Evolutionary conservation across 2,797 vertebrate genomes (phyloP).

Genomic region (Harpagifer antarcticus): DNA sequence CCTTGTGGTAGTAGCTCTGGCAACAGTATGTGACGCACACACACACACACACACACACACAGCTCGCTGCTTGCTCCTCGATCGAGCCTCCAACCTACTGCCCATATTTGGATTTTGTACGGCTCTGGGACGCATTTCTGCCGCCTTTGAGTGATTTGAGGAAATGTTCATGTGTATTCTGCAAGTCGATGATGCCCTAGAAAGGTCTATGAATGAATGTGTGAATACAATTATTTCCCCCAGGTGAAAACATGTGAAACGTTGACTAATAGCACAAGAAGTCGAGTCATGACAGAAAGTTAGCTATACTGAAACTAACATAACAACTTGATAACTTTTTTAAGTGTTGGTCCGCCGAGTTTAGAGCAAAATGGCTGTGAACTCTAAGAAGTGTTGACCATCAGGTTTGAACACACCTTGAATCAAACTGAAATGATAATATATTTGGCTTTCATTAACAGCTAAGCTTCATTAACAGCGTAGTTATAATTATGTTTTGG

Average conservation of each 20-base stretch:
- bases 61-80: neutral
- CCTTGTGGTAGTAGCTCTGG: no score
- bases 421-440: no score
- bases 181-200: no score
- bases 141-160: no score
- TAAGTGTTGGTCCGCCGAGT: no score
- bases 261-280: constrained; percentile 32
- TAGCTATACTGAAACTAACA: no score
- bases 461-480: neutral
- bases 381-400: no score
- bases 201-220: constrained; percentile 1
- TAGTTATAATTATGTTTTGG: neutral
- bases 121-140: neutral
- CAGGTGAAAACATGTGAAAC: constrained; percentile 56
- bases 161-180: neutral
- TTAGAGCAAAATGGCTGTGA: no score
- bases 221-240: constrained; percentile 12
- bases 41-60: constrained; percentile 1
- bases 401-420: no score
- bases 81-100: neutral
- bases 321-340: no score
- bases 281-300: neutral
- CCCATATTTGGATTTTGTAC: neutral
- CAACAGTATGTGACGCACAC: fast-evolving
- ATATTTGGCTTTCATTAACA: no score